Percentiles rank a stretch among this genome's conserved stretches.
phyloP scores from a whole-genome alignment of 1,140 invertebrate genomes.

The Colletes latitarsis region DNA sequence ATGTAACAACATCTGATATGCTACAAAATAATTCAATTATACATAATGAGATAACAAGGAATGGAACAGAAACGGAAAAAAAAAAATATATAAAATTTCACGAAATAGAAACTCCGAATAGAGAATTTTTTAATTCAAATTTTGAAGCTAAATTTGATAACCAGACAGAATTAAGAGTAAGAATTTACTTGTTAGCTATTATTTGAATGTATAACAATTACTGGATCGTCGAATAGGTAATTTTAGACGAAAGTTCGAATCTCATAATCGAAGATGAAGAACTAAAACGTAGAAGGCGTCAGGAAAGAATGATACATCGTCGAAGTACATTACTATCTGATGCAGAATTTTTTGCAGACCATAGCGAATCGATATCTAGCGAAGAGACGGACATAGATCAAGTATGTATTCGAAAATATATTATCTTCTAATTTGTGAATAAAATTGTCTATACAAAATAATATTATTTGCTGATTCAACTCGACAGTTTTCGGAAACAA shows the following conservation, averaged over 20 bases:
- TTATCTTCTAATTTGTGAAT: too few species aligned
- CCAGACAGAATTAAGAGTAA: conserved; percentile 15
- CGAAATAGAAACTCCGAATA: not conserved
- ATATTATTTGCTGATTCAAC: not conserved
- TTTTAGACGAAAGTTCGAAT: conserved; percentile 67
- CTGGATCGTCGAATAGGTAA: conserved; percentile 47
- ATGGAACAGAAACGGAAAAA: conserved; percentile 26
- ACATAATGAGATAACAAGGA: conserved; percentile 34
- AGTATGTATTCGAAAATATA: conserved; percentile 4
- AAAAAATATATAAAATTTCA: conserved; percentile 49
- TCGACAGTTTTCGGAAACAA: conserved; percentile 1
- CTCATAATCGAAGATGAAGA: conserved; percentile 63
- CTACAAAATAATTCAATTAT: not conserved
- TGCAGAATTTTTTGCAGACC: not conserved
- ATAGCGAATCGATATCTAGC: conserved; percentile 55
- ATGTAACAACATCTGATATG: conserved; percentile 23
- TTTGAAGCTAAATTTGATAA: not conserved
- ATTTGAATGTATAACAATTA: not conserved
- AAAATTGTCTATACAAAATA: not conserved
- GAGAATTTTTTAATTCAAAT: not conserved
- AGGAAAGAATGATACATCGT: conserved; percentile 43
- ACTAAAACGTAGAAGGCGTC: conserved; percentile 51
- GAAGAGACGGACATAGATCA: conserved; percentile 43
- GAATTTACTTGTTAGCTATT: not conserved
- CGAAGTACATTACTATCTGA: conserved; percentile 12